A percentile compares a stretch with the other conserved stretches of the same genome.
These are phyloP conservation scores for Halesus radiatus DNA, from an alignment of 1,140 invertebrate genomes.

Conservation along the genomic window DNA sequence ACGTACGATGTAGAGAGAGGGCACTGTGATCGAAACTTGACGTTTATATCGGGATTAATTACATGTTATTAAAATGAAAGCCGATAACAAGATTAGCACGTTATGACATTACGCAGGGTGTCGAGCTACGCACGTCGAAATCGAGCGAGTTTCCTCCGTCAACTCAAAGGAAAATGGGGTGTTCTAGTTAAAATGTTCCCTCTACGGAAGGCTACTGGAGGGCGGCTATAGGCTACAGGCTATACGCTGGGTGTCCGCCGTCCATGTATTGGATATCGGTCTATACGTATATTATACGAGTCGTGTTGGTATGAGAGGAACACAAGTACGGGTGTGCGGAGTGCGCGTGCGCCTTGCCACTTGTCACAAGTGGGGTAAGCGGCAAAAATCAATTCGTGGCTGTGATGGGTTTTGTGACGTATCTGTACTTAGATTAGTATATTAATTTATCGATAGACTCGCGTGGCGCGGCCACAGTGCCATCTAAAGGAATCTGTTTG, in stretches of 20 bases:
- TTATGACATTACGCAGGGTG: constrained; percentile 8
- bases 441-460: constrained; percentile 12
- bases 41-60: background rate
- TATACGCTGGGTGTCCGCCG: background rate
- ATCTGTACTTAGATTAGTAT: constrained; percentile 5
- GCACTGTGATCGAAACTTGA: background rate
- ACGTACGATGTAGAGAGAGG: background rate
- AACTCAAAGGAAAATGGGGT: constrained; percentile 35
- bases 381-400: constrained; percentile 47
- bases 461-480: background rate
- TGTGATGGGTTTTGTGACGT: constrained; percentile 31
- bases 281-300: no score
- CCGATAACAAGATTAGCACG: constrained; percentile 26
- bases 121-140: background rate
- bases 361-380: constrained; percentile 39
- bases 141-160: background rate
- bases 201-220: background rate
- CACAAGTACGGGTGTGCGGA: constrained; percentile 17
- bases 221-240: background rate
- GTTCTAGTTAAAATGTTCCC: constrained; percentile 40
- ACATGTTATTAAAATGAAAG: background rate
- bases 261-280: background rate
- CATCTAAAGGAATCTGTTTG: background rate
- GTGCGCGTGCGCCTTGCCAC: constrained; percentile 14
- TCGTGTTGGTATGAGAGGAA: background rate